Conservation (phyloP, 2,888 invertebrate species). For the Pachliopta kotzebuea region DNA sequence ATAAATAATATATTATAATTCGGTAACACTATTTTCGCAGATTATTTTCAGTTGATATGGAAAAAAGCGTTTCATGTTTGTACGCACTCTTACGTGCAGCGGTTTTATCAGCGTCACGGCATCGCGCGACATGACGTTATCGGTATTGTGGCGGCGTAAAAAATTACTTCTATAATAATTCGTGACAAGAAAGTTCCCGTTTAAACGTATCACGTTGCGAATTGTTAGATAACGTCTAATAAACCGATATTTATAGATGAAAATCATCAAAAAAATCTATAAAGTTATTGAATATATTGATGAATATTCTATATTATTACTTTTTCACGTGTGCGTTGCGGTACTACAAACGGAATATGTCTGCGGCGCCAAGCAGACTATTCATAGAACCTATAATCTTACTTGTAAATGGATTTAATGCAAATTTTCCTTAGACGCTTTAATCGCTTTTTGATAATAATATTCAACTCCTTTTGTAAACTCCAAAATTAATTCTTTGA, state of each 20-base stretch:
- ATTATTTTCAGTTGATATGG: conserved; percentile 25
- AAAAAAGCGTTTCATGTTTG: conserved; percentile 27
- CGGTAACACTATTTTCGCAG: conserved; percentile 1
- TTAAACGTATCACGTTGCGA: conserved; percentile 5
- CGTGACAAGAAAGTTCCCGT: conserved; percentile 20
- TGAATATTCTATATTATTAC: neutral
- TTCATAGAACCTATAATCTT: conserved; percentile 60
- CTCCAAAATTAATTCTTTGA: conserved; percentile 46
- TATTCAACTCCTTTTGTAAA: conserved; percentile 53
- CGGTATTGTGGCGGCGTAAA: conserved; percentile 25
- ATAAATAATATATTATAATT: neutral
- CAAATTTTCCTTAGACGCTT: conserved; percentile 61
- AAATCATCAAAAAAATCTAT: too few species aligned
- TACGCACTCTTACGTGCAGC: conserved; percentile 26
- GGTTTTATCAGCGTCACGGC: conserved; percentile 23
- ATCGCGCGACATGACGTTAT: conserved; percentile 24
- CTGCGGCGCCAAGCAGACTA: conserved; percentile 53
- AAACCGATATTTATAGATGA: neutral
- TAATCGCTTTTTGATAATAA: conserved; percentile 61
- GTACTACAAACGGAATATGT: conserved; percentile 47
- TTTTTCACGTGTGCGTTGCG: conserved; percentile 64
- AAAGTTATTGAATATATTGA: neutral
- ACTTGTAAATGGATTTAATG: conserved; percentile 71
- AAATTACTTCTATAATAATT: conserved; percentile 28
- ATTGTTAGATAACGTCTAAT: conserved; percentile 1